phyloP scores from a whole-genome alignment of 2,888 invertebrate species.

The Stomorhina lunata region DNA sequence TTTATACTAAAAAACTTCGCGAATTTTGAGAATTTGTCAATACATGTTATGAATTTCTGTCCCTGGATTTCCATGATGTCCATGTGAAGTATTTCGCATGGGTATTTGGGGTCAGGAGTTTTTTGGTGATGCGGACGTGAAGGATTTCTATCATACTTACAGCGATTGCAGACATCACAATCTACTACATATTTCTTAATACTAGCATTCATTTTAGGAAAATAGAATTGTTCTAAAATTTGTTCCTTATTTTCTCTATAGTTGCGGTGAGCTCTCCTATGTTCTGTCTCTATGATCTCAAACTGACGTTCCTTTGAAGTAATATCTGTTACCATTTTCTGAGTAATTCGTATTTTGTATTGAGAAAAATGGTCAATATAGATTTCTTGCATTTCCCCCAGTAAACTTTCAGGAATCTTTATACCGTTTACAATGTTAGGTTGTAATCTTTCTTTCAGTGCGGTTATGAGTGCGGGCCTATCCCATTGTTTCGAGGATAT shows the following conservation, averaged over 20 bases:
- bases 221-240: background rate
- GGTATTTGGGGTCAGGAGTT: no score
- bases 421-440: constrained; percentile 12
- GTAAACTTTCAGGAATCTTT: background rate
- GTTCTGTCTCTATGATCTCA: background rate
- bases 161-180: no score
- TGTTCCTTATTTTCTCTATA: background rate
- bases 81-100: no score
- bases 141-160: no score
- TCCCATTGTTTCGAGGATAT: background rate
- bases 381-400: background rate
- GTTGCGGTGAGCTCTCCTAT: no score
- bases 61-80: no score
- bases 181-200: no score
- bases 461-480: background rate
- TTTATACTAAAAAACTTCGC: background rate
- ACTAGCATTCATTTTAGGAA: no score
- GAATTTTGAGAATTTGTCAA: no score
- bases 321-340: no score
- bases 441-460: background rate
- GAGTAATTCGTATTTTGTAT: constrained; percentile 29
- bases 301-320: constrained; percentile 44
- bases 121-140: no score
- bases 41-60: no score
- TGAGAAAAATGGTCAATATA: background rate